A percentile compares a stretch with the other conserved stretches of the same genome.
Conservation (phyloP, 2,113 vertebrate species). For the Trogon melanurus region DNA sequence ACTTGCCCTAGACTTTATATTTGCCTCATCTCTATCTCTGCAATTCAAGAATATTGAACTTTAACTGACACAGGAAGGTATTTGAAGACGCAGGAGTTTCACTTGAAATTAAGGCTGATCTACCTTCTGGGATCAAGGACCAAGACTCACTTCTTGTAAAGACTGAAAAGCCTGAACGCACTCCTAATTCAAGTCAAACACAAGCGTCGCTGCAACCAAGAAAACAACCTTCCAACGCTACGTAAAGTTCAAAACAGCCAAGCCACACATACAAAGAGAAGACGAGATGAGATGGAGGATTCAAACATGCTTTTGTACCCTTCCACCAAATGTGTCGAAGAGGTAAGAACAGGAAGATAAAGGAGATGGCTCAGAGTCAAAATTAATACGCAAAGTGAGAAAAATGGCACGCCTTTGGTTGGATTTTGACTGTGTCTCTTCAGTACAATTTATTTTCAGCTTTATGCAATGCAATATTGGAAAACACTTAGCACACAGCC, state of each 20-base stretch:
- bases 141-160: background rate
- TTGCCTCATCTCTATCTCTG: background rate
- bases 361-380: background rate
- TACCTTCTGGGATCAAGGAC: conserved; percentile 46
- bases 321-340: background rate
- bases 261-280: background rate
- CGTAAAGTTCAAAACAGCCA: conserved; percentile 20
- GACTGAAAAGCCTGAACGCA: background rate
- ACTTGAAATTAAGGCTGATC: conserved; percentile 62
- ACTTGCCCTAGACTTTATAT: conserved; percentile 29
- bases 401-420: background rate
- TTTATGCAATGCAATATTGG: background rate
- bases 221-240: background rate
- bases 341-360: background rate
- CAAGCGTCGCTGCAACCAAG: conserved; percentile 24
- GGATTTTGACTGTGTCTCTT: background rate
- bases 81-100: conserved; percentile 44
- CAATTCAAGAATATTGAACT: conserved; percentile 47
- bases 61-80: conserved; percentile 44
- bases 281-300: conserved; percentile 5
- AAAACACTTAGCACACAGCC: background rate
- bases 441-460: conserved; percentile 10
- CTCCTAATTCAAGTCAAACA: conserved; percentile 30
- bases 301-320: background rate
- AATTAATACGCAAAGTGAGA: background rate